Conservation (phyloP, 1,140 invertebrate species). For the Vollenhovia emeryi region DNA sequence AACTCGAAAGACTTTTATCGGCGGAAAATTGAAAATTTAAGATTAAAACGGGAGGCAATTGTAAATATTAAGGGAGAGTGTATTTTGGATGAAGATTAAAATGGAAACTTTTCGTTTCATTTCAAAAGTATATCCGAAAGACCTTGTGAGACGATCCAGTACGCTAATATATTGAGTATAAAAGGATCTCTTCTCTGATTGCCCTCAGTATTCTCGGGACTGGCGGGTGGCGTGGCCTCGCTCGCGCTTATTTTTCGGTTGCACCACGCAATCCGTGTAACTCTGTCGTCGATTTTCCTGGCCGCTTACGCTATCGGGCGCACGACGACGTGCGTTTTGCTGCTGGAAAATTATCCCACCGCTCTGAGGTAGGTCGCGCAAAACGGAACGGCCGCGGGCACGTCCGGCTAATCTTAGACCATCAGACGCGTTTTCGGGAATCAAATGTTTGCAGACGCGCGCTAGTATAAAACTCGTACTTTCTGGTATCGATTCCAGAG, state of each 20-base stretch:
- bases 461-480: background rate
- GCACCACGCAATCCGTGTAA: constrained; percentile 31
- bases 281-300: constrained; percentile 66
- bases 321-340: constrained; percentile 66
- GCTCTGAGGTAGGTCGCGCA: constrained; percentile 69
- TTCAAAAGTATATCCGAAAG: too few species aligned
- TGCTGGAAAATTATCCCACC: constrained; percentile 78
- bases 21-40: too few species aligned
- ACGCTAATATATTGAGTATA: background rate
- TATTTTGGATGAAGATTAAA: too few species aligned
- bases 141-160: too few species aligned
- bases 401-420: constrained; percentile 39
- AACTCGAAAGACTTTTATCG: too few species aligned
- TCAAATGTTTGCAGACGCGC: constrained; percentile 31
- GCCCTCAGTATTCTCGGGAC: constrained; percentile 69
- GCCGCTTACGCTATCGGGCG: constrained; percentile 69
- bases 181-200: background rate
- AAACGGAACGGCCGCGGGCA: background rate
- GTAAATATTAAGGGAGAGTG: too few species aligned
- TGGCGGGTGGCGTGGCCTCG: constrained; percentile 62
- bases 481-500: constrained; percentile 65
- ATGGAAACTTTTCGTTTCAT: too few species aligned
- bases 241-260: constrained; percentile 61
- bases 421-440: constrained; percentile 49
- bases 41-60: too few species aligned